A percentile compares a stretch with the other conserved stretches of the same genome.
Evolutionary conservation across 2,113 vertebrate genomes (phyloP).

Genomic region (Sinosuthora webbiana): DNA sequence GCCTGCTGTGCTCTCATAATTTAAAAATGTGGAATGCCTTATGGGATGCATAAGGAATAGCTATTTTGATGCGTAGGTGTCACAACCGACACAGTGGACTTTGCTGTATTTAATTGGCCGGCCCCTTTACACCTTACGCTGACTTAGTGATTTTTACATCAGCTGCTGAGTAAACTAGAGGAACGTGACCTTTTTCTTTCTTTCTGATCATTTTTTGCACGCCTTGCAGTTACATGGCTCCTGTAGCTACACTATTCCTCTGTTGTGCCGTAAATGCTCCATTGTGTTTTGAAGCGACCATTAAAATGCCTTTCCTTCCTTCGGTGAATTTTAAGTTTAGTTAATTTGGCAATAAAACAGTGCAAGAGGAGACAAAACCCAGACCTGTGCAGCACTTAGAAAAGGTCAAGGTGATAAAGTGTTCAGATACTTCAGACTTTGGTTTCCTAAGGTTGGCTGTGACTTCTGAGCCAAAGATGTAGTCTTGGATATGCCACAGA

Average conservation of each 20-base stretch:
- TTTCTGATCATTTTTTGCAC: background rate
- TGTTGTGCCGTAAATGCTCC: background rate
- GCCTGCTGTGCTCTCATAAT: background rate
- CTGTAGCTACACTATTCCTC: background rate
- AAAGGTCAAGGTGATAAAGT: conserved; percentile 61
- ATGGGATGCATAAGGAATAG: background rate
- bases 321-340: background rate
- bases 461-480: conserved; percentile 68
- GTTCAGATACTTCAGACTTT: conserved; percentile 48
- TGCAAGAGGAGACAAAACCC: conserved; percentile 12
- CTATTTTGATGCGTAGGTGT: background rate
- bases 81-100: background rate
- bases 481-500: conserved; percentile 33
- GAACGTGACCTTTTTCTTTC: conserved; percentile 35
- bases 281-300: background rate
- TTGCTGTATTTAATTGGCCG: background rate
- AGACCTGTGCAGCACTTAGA: conserved; percentile 21
- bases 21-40: background rate
- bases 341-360: conserved; percentile 31
- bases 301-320: background rate
- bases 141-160: conserved; percentile 43
- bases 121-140: background rate
- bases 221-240: background rate
- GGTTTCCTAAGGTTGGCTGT: conserved; percentile 55
- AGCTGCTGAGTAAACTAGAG: conserved; percentile 39